These are phyloP conservation scores for Heliconius melpomene DNA, from an alignment of 1,140 invertebrate species.

Conservation along the genomic window DNA sequence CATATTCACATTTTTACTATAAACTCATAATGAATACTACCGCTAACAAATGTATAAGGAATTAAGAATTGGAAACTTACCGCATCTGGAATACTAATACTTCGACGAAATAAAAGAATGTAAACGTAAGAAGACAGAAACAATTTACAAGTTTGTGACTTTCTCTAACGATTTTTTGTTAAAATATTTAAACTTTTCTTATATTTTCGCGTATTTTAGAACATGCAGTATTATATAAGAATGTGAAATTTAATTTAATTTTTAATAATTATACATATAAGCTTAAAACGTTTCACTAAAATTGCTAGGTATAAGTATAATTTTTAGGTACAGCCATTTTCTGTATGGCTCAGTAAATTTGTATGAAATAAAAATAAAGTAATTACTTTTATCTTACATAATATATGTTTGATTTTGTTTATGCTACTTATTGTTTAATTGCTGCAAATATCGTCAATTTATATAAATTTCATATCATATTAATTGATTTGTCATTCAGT, in stretches of 20 bases:
- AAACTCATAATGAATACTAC: too few species aligned
- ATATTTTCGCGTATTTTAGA: not conserved
- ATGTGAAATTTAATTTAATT: not conserved
- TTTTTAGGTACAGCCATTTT: not conserved
- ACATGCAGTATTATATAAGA: not conserved
- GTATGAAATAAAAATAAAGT: not conserved
- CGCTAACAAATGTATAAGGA: too few species aligned
- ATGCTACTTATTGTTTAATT: too few species aligned
- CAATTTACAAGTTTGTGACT: not conserved
- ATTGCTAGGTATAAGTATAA: not conserved
- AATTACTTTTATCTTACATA: too few species aligned
- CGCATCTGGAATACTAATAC: constrained; percentile 20
- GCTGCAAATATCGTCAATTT: too few species aligned
- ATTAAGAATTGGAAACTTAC: constrained; percentile 26
- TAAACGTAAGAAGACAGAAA: not conserved
- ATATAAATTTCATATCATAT: too few species aligned
- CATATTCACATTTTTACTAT: too few species aligned
- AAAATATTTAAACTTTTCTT: not conserved
- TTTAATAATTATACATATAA: not conserved
- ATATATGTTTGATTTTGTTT: too few species aligned
- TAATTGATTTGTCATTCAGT: too few species aligned
- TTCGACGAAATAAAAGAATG: not conserved
- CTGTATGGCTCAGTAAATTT: not conserved
- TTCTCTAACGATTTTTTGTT: not conserved
- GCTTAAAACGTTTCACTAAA: not conserved